Percentiles rank a stretch among this genome's conserved stretches.
These are phyloP conservation scores for Tyrophagus putrescentiae DNA, from an alignment of 1,140 invertebrate species.

Conservation along the genomic window DNA sequence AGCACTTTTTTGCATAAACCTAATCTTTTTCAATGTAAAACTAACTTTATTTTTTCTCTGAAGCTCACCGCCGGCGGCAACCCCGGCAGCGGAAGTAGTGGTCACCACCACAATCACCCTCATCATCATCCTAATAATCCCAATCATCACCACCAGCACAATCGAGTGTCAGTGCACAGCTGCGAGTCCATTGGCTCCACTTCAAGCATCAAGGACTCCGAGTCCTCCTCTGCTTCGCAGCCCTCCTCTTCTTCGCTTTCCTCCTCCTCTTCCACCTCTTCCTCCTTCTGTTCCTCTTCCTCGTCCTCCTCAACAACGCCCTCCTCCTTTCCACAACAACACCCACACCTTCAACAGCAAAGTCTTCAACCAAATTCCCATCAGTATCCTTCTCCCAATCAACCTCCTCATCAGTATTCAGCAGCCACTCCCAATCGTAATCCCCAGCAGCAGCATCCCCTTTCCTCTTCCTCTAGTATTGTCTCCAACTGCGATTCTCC, in stretches of 20 bases:
- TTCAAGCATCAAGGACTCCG: background rate
- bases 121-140: too few relatives aligned
- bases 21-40: background rate
- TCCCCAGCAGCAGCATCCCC: too few relatives aligned
- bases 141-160: background rate
- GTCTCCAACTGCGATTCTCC: slow-evolving; percentile 32
- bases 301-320: background rate
- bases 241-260: slow-evolving; percentile 2
- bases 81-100: too few relatives aligned
- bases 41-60: background rate
- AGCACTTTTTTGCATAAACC: slow-evolving; percentile 21
- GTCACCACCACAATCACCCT: too few relatives aligned
- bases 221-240: background rate
- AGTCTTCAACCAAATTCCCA: background rate
- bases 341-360: background rate
- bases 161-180: slow-evolving; percentile 27
- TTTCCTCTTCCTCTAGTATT: slow-evolving; percentile 9
- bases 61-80: background rate
- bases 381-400: background rate
- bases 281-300: background rate
- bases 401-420: background rate
- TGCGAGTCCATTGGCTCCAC: slow-evolving; percentile 19
- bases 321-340: background rate
- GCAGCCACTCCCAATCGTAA: slow-evolving; percentile 9
- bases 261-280: slow-evolving; percentile 10